A percentile compares a stretch with the other conserved stretches of the same genome.
These are phyloP conservation scores for Caenorhabditis brenneri DNA, from an alignment of 1,140 invertebrate genomes.

Conservation along the genomic window DNA sequence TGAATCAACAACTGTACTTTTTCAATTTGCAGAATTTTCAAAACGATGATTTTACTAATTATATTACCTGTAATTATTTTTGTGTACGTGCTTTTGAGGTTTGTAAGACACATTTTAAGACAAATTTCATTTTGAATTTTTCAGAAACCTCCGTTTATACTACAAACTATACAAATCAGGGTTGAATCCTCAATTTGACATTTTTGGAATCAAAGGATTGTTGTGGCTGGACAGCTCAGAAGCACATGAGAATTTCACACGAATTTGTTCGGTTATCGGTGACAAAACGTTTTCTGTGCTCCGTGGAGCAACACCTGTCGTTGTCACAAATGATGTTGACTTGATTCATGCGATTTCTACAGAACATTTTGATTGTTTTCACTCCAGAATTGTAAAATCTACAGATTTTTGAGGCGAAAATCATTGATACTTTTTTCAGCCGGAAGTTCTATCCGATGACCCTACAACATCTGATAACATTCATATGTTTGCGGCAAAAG, in stretches of 20 bases:
- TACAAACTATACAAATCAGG: not conserved
- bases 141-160: not conserved
- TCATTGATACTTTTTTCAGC: not conserved
- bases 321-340: constrained; percentile 41
- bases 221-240: not conserved
- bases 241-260: constrained; percentile 28
- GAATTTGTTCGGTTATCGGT: constrained; percentile 6
- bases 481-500: constrained; percentile 45
- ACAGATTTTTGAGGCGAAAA: not conserved
- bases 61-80: not conserved
- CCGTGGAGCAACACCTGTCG: constrained; percentile 32
- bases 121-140: not conserved
- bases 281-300: constrained; percentile 32
- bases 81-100: not conserved
- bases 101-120: too few relatives aligned
- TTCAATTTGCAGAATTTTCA: not conserved
- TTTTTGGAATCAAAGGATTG: constrained; percentile 4
- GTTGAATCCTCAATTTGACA: not conserved
- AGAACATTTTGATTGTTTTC: constrained; percentile 45
- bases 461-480: not conserved
- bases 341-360: constrained; percentile 40
- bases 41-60: not conserved
- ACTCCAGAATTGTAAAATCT: constrained; percentile 32
- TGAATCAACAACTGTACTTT: not conserved
- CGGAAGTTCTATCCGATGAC: constrained; percentile 4